These are phyloP conservation scores for Notospermus geniculatus DNA, from an alignment of 1,140 invertebrate genomes.

Conservation along the genomic window DNA sequence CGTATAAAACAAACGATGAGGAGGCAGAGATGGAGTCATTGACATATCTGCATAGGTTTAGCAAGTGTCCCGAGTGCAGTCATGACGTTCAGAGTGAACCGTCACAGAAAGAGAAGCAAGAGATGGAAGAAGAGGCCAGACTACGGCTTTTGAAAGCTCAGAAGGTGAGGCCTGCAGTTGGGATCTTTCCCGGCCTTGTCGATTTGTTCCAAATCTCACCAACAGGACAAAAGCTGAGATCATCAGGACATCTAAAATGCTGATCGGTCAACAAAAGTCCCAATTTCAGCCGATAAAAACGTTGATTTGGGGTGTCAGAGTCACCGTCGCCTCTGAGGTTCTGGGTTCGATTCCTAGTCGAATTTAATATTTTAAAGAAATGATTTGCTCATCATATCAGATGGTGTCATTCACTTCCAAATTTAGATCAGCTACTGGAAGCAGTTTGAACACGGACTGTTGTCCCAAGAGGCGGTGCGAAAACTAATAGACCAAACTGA, in stretches of 20 bases:
- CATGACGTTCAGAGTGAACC: constrained; percentile 36
- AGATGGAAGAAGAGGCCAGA: constrained; percentile 48
- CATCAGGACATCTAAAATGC: not conserved
- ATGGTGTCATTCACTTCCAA: not conserved
- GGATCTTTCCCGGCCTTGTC: too few relatives aligned
- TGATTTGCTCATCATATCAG: too few relatives aligned
- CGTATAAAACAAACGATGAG: constrained; percentile 36
- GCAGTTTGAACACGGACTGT: constrained; percentile 53
- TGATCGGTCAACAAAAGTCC: too few relatives aligned
- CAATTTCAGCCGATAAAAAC: too few relatives aligned
- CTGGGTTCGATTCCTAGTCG: too few relatives aligned
- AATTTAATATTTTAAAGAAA: too few relatives aligned
- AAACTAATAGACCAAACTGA: constrained; percentile 45
- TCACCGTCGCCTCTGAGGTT: too few relatives aligned
- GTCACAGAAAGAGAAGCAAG: constrained; percentile 41
- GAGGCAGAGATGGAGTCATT: constrained; percentile 35
- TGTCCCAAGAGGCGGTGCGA: constrained; percentile 44
- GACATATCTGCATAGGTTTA: constrained; percentile 29
- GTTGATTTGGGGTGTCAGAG: too few relatives aligned
- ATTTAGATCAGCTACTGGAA: constrained; percentile 51
- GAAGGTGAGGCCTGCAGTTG: constrained; percentile 35
- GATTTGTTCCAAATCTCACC: too few relatives aligned
- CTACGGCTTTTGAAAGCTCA: constrained; percentile 49
- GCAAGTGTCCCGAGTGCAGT: constrained; percentile 44
- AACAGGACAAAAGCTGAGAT: too few relatives aligned